Percentiles rank a stretch among this genome's conserved stretches.
Conservation (phyloP, 2,113 vertebrate genomes). For the Ptyas mucosa region DNA sequence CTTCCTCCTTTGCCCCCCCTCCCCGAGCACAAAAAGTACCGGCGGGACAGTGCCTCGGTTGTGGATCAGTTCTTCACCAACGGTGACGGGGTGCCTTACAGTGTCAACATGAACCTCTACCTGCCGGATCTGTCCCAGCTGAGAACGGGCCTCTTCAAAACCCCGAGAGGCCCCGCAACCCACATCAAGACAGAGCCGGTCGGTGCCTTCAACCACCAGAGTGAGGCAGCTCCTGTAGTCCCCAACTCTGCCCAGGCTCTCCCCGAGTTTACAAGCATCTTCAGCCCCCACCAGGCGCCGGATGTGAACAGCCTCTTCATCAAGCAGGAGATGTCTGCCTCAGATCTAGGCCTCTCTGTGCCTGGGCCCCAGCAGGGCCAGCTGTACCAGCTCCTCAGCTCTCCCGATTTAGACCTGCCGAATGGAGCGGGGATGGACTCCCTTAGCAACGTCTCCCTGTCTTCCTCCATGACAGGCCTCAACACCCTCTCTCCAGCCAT, state of each 20-base stretch:
- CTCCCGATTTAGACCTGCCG: constrained; percentile 85
- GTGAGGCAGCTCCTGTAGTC: constrained; percentile 70
- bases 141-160: constrained; percentile 86
- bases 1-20: constrained; percentile 69
- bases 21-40: constrained; percentile 81
- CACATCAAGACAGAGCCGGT: constrained; percentile 90
- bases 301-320: constrained; percentile 81
- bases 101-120: constrained; percentile 94
- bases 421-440: constrained; percentile 76
- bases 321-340: constrained; percentile 88
- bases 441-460: constrained; percentile 72
- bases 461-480: constrained; percentile 75
- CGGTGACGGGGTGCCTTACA: constrained; percentile 84
- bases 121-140: constrained; percentile 87
- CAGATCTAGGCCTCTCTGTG: constrained; percentile 78
- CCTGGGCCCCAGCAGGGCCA: constrained; percentile 81
- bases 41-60: constrained; percentile 80
- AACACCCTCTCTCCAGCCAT: constrained; percentile 74
- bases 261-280: constrained; percentile 85
- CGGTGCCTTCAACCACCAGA: constrained; percentile 79
- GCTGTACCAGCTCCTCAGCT: constrained; percentile 89
- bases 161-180: constrained; percentile 76
- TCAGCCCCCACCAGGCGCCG: constrained; percentile 74
- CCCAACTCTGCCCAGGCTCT: constrained; percentile 70
- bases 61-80: constrained; percentile 91